Evolutionary conservation across 2,113 vertebrate species (phyloP).

Genomic region (Lophius piscatorius): DNA sequence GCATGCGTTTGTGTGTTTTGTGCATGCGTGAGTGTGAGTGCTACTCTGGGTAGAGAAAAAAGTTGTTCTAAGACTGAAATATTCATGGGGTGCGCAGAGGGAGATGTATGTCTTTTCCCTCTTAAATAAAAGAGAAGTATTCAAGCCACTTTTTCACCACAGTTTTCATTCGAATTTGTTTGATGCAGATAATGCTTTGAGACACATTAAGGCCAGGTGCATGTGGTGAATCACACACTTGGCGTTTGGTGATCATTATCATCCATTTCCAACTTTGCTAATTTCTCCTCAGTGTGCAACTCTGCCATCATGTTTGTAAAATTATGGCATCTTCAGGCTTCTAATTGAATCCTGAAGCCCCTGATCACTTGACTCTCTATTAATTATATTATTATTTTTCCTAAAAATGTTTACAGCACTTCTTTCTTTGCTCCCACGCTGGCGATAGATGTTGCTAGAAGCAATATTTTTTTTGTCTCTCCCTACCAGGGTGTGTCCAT

Average conservation of each 20-base stretch:
- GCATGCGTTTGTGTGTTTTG: constrained; percentile 2
- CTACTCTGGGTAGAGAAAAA: constrained; percentile 36
- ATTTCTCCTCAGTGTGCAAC: not conserved
- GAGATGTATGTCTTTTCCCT: constrained; percentile 53
- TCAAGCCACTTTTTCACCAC: constrained; percentile 28
- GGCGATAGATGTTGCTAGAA: no score
- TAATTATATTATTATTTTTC: not conserved
- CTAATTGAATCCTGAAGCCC: not conserved
- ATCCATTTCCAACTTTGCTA: constrained; percentile 4
- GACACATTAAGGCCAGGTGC: constrained; percentile 26
- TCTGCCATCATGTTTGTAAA: no score
- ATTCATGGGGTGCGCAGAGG: constrained; percentile 56
- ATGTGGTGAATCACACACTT: not conserved
- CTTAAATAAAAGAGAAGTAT: constrained; percentile 64
- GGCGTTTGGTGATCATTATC: constrained; percentile 1
- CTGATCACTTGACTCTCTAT: not conserved
- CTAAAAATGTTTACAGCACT: not conserved
- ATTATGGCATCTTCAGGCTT: no score
- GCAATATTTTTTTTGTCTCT: no score
- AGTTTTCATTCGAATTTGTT: constrained; percentile 36
- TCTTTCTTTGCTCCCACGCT: not conserved
- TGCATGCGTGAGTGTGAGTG: constrained; percentile 36
- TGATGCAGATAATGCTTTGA: constrained; percentile 16
- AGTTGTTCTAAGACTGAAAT: constrained; percentile 61
- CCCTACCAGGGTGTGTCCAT: no score